Percentiles rank a stretch among this genome's conserved stretches.
These are phyloP conservation scores for Hipparchia sbordonii DNA, from an alignment of 2,888 invertebrate species.

Conservation along the genomic window DNA sequence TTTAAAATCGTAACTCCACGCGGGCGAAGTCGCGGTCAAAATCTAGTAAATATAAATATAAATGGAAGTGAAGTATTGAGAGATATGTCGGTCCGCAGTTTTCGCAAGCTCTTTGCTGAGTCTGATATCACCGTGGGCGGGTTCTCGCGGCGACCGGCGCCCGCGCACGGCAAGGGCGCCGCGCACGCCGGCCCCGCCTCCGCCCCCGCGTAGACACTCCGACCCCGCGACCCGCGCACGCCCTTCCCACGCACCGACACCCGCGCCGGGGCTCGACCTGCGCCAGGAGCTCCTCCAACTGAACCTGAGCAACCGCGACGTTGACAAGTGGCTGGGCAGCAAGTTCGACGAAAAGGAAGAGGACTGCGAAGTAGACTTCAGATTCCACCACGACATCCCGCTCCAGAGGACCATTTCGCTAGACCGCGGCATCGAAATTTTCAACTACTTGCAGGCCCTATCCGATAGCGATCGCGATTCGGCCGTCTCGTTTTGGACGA, in stretches of 20 bases:
- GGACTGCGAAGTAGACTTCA: slow-evolving; percentile 49
- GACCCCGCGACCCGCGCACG: slow-evolving; percentile 41
- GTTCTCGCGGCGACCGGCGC: slow-evolving; percentile 91
- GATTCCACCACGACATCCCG: slow-evolving; percentile 63
- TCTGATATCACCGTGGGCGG: slow-evolving; percentile 87
- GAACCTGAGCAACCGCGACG: slow-evolving; percentile 61
- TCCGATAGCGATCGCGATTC: slow-evolving; percentile 45
- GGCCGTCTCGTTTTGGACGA: slow-evolving; percentile 62
- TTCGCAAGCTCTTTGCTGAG: slow-evolving; percentile 95
- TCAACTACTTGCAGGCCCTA: slow-evolving; percentile 61
- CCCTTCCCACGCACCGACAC: slow-evolving; percentile 34
- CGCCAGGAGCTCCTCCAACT: slow-evolving; percentile 66
- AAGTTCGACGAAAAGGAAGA: slow-evolving; percentile 57
- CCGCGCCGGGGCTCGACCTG: slow-evolving; percentile 59
- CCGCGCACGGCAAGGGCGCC: slow-evolving; percentile 91
- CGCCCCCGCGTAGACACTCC: slow-evolving; percentile 73
- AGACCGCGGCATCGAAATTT: slow-evolving; percentile 68
- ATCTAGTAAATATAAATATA: not conserved
- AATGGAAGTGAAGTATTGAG: slow-evolving; percentile 6
- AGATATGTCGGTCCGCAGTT: slow-evolving; percentile 80
- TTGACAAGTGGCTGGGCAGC: slow-evolving; percentile 66
- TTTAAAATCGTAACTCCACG: no score
- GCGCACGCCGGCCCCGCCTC: slow-evolving; percentile 68
- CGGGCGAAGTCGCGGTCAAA: no score
- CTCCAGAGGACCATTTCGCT: slow-evolving; percentile 69